phyloP scores from a whole-genome alignment of 2,888 invertebrate species.

The Parapristionchus giblindavisi region DNA sequence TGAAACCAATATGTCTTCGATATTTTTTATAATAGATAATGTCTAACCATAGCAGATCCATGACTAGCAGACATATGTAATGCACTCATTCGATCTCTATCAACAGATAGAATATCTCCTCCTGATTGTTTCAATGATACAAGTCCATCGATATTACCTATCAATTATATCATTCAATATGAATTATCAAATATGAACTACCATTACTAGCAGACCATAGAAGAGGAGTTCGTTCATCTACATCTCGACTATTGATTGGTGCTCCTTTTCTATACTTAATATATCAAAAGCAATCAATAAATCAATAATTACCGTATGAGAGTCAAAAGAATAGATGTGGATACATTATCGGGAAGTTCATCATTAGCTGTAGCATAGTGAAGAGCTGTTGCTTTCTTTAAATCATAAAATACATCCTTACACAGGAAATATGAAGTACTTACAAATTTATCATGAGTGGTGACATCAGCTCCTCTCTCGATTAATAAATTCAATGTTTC shows the following conservation, averaged over 20 bases:
- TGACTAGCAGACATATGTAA: slow-evolving; percentile 95
- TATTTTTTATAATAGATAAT: too few species aligned
- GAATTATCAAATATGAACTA: slow-evolving; percentile 57
- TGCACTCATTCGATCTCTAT: slow-evolving; percentile 92
- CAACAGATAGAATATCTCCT: slow-evolving; percentile 82
- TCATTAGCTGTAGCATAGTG: slow-evolving; percentile 93
- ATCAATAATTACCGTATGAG: slow-evolving; percentile 43
- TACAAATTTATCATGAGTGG: not conserved
- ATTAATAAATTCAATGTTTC: slow-evolving; percentile 55
- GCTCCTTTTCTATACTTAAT: slow-evolving; percentile 74
- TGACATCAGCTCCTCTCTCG: slow-evolving; percentile 45
- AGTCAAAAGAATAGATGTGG: slow-evolving; percentile 55
- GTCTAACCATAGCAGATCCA: slow-evolving; percentile 88
- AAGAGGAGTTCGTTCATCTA: slow-evolving; percentile 90
- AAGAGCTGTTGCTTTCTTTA: slow-evolving; percentile 90
- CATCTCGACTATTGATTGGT: slow-evolving; percentile 85
- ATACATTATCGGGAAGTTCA: slow-evolving; percentile 53
- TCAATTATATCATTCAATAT: slow-evolving; percentile 6
- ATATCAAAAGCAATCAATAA: not conserved
- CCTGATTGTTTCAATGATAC: slow-evolving; percentile 87
- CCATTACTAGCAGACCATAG: slow-evolving; percentile 97
- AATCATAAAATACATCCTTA: not conserved
- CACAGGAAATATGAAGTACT: not conserved
- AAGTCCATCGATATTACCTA: slow-evolving; percentile 88
- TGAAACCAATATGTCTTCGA: too few species aligned